Evolutionary conservation across 2,113 vertebrate species (phyloP).

Genomic region (Nycticebus coucang): DNA sequence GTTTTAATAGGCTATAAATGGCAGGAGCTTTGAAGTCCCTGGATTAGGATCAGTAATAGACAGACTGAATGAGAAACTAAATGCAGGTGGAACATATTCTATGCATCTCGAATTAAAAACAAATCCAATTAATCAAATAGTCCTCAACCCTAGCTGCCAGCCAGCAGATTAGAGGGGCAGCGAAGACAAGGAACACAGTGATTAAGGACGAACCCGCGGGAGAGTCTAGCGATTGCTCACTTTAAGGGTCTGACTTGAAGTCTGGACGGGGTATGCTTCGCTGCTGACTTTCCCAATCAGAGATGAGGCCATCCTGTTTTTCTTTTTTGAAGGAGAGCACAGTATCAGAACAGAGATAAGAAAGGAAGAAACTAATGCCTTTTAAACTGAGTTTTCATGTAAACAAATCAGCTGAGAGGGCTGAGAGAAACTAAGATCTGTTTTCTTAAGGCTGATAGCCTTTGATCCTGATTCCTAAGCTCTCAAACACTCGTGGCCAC

Average conservation of each 20-base stretch:
- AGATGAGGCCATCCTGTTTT: background rate
- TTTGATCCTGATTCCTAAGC: constrained; percentile 70
- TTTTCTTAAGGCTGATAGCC: constrained; percentile 64
- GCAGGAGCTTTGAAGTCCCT: constrained; percentile 87
- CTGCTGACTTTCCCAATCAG: constrained; percentile 11
- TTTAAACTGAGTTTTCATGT: constrained; percentile 72
- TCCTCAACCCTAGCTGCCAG: constrained; percentile 66
- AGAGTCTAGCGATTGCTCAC: background rate
- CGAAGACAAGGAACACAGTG: constrained; percentile 36
- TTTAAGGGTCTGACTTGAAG: background rate
- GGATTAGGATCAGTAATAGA: constrained; percentile 87
- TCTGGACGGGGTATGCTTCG: constrained; percentile 37
- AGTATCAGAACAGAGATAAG: constrained; percentile 70
- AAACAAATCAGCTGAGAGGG: constrained; percentile 71
- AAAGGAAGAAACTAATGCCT: constrained; percentile 69
- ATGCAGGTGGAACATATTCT: constrained; percentile 83
- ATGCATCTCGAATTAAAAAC: constrained; percentile 83
- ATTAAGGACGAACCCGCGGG: background rate
- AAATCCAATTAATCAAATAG: constrained; percentile 85
- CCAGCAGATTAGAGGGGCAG: constrained; percentile 74
- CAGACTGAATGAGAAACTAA: constrained; percentile 81
- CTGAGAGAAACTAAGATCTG: constrained; percentile 37
- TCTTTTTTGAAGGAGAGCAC: constrained; percentile 36
- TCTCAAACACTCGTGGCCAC: constrained; percentile 55
- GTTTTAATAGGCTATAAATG: constrained; percentile 92